Evolutionary conservation across 2,113 vertebrate genomes (phyloP).

Genomic region (Zosterops borbonicus): DNA sequence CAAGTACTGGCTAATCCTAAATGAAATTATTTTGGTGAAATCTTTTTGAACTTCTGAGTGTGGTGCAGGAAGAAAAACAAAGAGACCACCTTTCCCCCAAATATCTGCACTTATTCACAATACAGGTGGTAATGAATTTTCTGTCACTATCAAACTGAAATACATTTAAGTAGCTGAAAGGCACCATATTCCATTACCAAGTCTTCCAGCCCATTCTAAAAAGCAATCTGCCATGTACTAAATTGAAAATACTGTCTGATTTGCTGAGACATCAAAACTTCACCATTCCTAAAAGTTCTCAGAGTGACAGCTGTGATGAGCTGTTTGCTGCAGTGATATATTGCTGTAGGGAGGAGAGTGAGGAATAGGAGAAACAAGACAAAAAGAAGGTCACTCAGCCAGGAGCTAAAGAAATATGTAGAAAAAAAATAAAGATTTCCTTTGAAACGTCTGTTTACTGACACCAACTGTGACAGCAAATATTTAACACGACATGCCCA

Average conservation of each 20-base stretch:
- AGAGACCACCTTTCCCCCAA: background rate
- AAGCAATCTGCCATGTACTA: constrained; percentile 62
- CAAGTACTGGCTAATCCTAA: background rate
- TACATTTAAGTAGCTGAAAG: constrained; percentile 64
- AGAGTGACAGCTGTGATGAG: constrained; percentile 9
- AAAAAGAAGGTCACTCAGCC: background rate
- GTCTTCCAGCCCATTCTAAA: constrained; percentile 40
- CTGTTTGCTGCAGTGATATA: background rate
- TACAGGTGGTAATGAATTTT: constrained; percentile 32
- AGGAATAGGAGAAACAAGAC: background rate
- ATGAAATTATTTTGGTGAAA: background rate
- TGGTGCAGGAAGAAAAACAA: accelerated
- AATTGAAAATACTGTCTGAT: constrained; percentile 64
- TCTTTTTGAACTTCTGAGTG: background rate
- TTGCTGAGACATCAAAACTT: constrained; percentile 56
- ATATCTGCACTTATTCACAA: background rate
- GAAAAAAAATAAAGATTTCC: background rate
- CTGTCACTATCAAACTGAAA: constrained; percentile 38
- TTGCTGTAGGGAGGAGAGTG: background rate
- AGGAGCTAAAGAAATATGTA: background rate
- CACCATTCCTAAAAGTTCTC: constrained; percentile 13
- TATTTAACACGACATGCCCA: background rate
- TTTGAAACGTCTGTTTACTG: background rate
- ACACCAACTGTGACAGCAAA: background rate
- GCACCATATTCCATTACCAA: constrained; percentile 58